These are phyloP conservation scores for Protula sp. DNA, from an alignment of 2,888 invertebrate species.

Conservation along the genomic window DNA sequence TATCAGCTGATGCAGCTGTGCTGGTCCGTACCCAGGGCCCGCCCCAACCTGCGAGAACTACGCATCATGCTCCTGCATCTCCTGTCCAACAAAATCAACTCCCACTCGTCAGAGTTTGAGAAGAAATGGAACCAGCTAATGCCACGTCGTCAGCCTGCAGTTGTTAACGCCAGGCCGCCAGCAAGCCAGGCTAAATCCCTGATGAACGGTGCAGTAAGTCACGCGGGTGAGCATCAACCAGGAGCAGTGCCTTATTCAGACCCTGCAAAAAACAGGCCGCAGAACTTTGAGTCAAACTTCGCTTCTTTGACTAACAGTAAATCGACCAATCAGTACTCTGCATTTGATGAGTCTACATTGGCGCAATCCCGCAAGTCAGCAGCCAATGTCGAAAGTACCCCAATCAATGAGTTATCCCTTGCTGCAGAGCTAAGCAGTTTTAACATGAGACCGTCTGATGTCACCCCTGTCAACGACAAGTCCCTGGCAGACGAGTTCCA, in stretches of 20 bases:
- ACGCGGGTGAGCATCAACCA: background rate
- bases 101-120: conserved; percentile 62
- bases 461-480: background rate
- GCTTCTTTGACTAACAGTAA: too few relatives aligned
- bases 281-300: too few relatives aligned
- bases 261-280: background rate
- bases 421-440: conserved; percentile 21
- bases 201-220: background rate
- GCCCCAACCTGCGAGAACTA: conserved; percentile 58
- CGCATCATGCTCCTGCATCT: conserved; percentile 58
- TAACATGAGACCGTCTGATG: too few relatives aligned
- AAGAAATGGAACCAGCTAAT: conserved; percentile 63
- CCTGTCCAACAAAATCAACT: conserved; percentile 27
- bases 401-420: conserved; percentile 23
- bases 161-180: background rate
- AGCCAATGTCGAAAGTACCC: background rate
- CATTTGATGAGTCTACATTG: background rate
- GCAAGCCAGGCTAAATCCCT: background rate
- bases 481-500: background rate
- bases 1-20: conserved; percentile 68
- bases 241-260: background rate
- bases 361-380: background rate
- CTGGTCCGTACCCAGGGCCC: conserved; percentile 57
- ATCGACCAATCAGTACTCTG: background rate
- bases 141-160: conserved; percentile 16